phyloP scores from a whole-genome alignment of 2,113 vertebrate species.

The Catharus minimus region DNA sequence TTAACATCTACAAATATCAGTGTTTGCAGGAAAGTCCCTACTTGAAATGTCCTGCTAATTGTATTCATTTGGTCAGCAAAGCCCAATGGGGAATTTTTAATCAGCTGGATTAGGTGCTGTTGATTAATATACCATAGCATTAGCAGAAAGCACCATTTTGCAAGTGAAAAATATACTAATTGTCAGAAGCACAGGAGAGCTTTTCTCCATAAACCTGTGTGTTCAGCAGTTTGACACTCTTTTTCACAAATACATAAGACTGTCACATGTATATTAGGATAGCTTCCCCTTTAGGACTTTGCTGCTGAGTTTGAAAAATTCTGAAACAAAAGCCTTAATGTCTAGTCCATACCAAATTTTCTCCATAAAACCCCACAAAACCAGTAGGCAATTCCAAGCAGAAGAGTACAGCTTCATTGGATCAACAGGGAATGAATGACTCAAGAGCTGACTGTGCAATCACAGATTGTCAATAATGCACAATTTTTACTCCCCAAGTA shows the following conservation, averaged over 20 bases:
- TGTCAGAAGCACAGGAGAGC: not conserved
- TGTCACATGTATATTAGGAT: not conserved
- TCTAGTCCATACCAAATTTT: not conserved
- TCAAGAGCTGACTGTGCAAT: not conserved
- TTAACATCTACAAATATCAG: not conserved
- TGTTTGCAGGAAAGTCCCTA: conserved; percentile 27
- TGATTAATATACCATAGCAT: conserved; percentile 47
- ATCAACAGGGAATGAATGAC: not conserved
- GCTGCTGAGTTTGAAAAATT: not conserved
- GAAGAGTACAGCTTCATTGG: not conserved
- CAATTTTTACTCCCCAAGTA: not conserved
- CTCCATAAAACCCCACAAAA: not conserved
- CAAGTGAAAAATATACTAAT: conserved; percentile 18
- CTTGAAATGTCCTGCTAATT: conserved; percentile 50
- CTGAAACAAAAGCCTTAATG: not conserved
- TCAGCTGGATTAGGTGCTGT: conserved; percentile 51
- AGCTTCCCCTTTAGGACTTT: not conserved
- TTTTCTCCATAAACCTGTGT: not conserved
- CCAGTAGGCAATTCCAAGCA: not conserved
- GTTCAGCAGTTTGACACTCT: conserved; percentile 36
- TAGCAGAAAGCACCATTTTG: conserved; percentile 14
- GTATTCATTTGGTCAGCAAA: conserved; percentile 56
- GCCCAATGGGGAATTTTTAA: not conserved
- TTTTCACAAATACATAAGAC: conserved; percentile 33
- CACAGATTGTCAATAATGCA: not conserved